Evolutionary conservation across 2,888 invertebrate genomes (phyloP), one percentile per base, ranked within the genome.

Genomic region (Amblyjoppa fuscipennis): DNA sequence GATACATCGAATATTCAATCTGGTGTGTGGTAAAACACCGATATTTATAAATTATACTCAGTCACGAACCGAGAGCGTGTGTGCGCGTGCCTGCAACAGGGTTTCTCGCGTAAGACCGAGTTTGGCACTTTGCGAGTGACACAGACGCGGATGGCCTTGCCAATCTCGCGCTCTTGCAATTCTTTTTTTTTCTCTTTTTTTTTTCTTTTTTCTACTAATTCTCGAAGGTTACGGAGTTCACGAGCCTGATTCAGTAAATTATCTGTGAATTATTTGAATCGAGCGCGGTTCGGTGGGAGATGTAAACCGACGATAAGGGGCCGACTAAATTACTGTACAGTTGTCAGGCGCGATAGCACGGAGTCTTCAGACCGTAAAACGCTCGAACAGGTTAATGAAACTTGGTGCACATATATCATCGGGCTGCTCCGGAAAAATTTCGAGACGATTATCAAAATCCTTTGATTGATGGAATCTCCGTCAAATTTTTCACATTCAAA

Each of bases 91-190:
- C 25, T 49, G 76, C 66, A 56, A 77, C 77, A 25, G 53, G 45
- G 68, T 56, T 77, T 66, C 51, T 53, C 77, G 56, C 34, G 38
- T 20, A 56, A 49, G 70, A 31, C 38, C 45, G 34, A 71, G 20
- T 74, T 80, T 74, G 56, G 69, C 61, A 59, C 70, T 49, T 49
- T 49, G 68, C 83, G 74, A 81, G 77, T 81, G 83, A 83, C 80
- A 86, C 85, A 77, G 85, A 86, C 85, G 83, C 77, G 83, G 85
- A 83, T 83, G 83, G 85, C 85, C 80, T 83, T 83, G 80, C 68
- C 25, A 79, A 71, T 56, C 56, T 73, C 53, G 59, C 16, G 61
- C 53, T 16, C 79, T 56, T 31, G 74, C 3, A 66, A 51, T 64
- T 49, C 38, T 68, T 28, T 45, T 34, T 82, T 68, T 70, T 41